Evolutionary conservation across 2,113 vertebrate genomes (phyloP), one percentile per base, ranked within the genome.

Genomic region (Carettochelys insculpta): DNA sequence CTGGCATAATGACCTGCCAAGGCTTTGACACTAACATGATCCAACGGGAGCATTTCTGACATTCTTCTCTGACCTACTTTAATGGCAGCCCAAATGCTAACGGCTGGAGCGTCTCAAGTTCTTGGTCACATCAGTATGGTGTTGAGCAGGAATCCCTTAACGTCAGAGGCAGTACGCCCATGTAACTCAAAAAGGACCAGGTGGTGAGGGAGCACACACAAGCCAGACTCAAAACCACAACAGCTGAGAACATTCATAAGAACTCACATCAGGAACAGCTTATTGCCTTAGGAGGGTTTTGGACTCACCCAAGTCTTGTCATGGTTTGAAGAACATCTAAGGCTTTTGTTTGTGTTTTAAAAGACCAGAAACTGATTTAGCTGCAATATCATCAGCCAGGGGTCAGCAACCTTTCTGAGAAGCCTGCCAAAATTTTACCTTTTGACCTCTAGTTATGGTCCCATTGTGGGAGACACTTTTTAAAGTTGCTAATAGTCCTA

Each of bases 311-410:
- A 9, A 11, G 20, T 5, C 65, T 34, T 41, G 65, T 41, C 41
- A 45, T 20, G 61, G 22, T 38, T 38, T 38, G 9, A n/a, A n/a
- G n/a, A n/a, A n/a, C n/a, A n/a, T n/a, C n/a, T n/a, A n/a, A n/a
- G n/a, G n/a, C n/a, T n/a, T n/a, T n/a, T n/a, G n/a, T n/a, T n/a
- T n/a, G n/a, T n/a, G n/a, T n/a, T n/a, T n/a, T n/a, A n/a, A n/a
- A 68, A 47, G 19, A 34, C 61, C 0, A 85, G 65, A 38, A 82
- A 43, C 54, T 45, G 65, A 87, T 85, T 1, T 22, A 34, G 25
- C 16, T 76, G 31, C 50, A 8, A 45, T 29, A 24, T 87, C 0
- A n/a, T n/a, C n/a, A n/a, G n/a, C n/a, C n/a, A n/a, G n/a, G n/a
- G n/a, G n/a, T n/a, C n/a, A n/a, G n/a, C n/a, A n/a, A n/a, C n/a